Conservation (phyloP, 2,888 invertebrate genomes). For the Drosophila basisetae region DNA sequence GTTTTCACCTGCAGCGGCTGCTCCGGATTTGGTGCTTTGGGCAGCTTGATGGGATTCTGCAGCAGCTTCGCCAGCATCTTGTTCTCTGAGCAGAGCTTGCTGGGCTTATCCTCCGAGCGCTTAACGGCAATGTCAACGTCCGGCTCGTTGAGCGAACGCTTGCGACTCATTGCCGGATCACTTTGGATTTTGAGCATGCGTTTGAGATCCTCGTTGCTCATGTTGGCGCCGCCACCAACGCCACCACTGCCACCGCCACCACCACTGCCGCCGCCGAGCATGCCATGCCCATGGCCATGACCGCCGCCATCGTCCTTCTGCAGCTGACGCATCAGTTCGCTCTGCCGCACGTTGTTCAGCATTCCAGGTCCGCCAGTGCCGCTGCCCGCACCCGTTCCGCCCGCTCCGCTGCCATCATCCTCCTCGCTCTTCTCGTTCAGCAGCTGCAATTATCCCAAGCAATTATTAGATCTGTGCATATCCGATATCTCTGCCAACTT, state of each 20-base stretch:
- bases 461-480: constrained; percentile 26
- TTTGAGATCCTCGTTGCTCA: constrained; percentile 85
- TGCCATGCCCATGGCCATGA: constrained; percentile 68
- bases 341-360: constrained; percentile 80
- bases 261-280: constrained; percentile 47
- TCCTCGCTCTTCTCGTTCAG: constrained; percentile 93
- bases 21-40: constrained; percentile 84
- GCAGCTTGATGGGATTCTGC: constrained; percentile 90
- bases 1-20: constrained; percentile 84
- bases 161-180: constrained; percentile 86
- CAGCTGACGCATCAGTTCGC: constrained; percentile 87
- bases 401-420: constrained; percentile 87
- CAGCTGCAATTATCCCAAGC: constrained; percentile 86
- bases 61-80: constrained; percentile 93
- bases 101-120: constrained; percentile 86
- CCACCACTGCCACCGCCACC: constrained; percentile 30
- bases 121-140: constrained; percentile 86
- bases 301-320: constrained; percentile 84
- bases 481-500: constrained; percentile 56
- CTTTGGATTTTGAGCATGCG: constrained; percentile 84
- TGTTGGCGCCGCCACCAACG: constrained; percentile 70
- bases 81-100: constrained; percentile 92
- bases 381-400: background rate
- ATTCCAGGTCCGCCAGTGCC: constrained; percentile 79
- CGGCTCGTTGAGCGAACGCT: constrained; percentile 88